phyloP scores from a whole-genome alignment of 1,140 invertebrate species.

The Drosophila equinoxialis region DNA sequence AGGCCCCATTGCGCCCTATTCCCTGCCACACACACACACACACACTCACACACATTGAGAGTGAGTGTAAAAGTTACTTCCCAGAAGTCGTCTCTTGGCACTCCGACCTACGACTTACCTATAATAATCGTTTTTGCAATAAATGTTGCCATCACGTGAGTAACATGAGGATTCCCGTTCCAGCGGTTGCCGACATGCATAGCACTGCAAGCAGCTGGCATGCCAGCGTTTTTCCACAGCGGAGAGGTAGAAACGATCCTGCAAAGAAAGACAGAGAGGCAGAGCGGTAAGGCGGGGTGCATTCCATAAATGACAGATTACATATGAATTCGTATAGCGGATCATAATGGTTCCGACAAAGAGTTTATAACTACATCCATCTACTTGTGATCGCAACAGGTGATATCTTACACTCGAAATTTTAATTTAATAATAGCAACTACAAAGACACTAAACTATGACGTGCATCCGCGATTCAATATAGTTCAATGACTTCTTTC shows the following conservation, averaged over 20 bases:
- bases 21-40: background rate
- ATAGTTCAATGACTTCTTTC: too few relatives aligned
- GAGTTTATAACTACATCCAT: background rate
- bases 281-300: constrained; percentile 1
- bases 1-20: constrained; percentile 12
- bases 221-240: constrained; percentile 97
- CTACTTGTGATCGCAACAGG: background rate
- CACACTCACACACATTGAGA: background rate
- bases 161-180: constrained; percentile 97
- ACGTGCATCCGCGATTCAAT: background rate
- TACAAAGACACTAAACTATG: background rate
- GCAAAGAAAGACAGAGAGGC: constrained; percentile 41
- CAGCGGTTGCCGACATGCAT: constrained; percentile 93
- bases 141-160: constrained; percentile 96
- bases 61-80: constrained; percentile 22
- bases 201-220: constrained; percentile 94
- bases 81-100: constrained; percentile 29
- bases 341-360: constrained; percentile 8
- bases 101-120: constrained; percentile 87
- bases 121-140: constrained; percentile 99
- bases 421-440: background rate
- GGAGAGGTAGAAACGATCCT: constrained; percentile 95
- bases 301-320: constrained; percentile 32
- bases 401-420: background rate
- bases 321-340: constrained; percentile 7